A percentile compares a stretch with the other conserved stretches of the same genome.
Conservation (phyloP, 2,888 invertebrate genomes). For the Homarus gammarus region DNA sequence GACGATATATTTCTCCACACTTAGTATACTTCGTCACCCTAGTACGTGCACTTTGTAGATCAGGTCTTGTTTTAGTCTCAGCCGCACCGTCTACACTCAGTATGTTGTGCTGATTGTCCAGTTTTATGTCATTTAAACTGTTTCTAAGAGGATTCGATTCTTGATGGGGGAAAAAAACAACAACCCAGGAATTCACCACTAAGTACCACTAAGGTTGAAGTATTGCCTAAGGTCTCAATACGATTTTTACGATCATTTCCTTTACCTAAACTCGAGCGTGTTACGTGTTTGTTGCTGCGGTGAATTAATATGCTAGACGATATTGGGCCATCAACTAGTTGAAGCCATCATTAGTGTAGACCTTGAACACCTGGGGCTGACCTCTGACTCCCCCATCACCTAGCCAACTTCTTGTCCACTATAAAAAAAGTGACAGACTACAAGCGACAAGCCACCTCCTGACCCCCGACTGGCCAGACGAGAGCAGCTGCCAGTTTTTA, state of each 20-base stretch:
- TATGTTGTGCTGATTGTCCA: too few relatives aligned
- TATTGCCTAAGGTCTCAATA: not conserved
- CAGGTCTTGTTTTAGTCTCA: too few relatives aligned
- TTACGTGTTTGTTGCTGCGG: not conserved
- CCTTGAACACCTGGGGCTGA: slow-evolving; percentile 38
- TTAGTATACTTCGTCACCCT: not conserved
- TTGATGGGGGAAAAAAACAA: too few relatives aligned
- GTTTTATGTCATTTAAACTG: too few relatives aligned
- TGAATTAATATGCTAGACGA: slow-evolving; percentile 18
- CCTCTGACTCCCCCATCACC: slow-evolving; percentile 32
- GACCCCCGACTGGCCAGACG: slow-evolving; percentile 40
- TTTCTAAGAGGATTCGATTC: too few relatives aligned
- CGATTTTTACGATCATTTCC: not conserved
- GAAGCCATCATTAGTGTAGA: slow-evolving; percentile 20
- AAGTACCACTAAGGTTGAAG: not conserved
- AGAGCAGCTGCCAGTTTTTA: slow-evolving; percentile 33
- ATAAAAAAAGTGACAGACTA: slow-evolving; percentile 45
- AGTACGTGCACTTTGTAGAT: too few relatives aligned
- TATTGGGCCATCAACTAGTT: slow-evolving; percentile 25
- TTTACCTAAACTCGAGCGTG: not conserved
- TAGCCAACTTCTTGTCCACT: slow-evolving; percentile 12
- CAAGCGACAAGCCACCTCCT: slow-evolving; percentile 40
- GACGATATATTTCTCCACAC: not conserved
- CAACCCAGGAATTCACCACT: too few relatives aligned
- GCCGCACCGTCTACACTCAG: too few relatives aligned